phyloP scores from a whole-genome alignment of 2,113 vertebrate species.

The Seriola rivoliana region DNA sequence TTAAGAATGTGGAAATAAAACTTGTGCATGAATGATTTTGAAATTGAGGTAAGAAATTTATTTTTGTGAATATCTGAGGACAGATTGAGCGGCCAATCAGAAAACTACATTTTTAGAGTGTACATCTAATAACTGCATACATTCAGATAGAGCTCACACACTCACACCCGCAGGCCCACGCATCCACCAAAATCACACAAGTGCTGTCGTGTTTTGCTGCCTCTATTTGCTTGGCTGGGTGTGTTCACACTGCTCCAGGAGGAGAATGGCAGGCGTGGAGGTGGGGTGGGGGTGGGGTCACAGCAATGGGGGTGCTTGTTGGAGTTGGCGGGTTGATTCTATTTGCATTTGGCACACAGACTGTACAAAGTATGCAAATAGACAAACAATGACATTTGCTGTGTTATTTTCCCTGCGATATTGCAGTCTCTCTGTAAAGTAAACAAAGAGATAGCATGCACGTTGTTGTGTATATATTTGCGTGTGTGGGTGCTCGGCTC shows the following conservation, averaged over 20 bases:
- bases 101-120: background rate
- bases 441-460: slow-evolving; percentile 72
- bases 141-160: slow-evolving; percentile 13
- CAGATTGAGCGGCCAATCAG: background rate
- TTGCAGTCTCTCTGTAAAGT: slow-evolving; percentile 76
- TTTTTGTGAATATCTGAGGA: background rate
- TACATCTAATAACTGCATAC: slow-evolving; percentile 18
- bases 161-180: slow-evolving; percentile 33
- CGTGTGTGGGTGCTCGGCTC: slow-evolving; percentile 57
- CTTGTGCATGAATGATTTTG: background rate
- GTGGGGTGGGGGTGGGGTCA: background rate
- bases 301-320: slow-evolving; percentile 28
- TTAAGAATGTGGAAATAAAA: background rate
- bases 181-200: slow-evolving; percentile 54
- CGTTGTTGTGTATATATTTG: slow-evolving; percentile 63
- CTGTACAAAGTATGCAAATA: slow-evolving; percentile 86
- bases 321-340: slow-evolving; percentile 73
- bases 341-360: slow-evolving; percentile 87
- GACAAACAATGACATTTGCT: slow-evolving; percentile 82
- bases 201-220: slow-evolving; percentile 69
- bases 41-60: background rate
- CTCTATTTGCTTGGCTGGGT: slow-evolving; percentile 74
- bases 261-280: slow-evolving; percentile 57
- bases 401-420: slow-evolving; percentile 81
- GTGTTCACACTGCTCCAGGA: slow-evolving; percentile 69